A percentile compares a stretch with the other conserved stretches of the same genome.
Conservation (phyloP, 2,113 vertebrate genomes). For the Procavia capensis region DNA sequence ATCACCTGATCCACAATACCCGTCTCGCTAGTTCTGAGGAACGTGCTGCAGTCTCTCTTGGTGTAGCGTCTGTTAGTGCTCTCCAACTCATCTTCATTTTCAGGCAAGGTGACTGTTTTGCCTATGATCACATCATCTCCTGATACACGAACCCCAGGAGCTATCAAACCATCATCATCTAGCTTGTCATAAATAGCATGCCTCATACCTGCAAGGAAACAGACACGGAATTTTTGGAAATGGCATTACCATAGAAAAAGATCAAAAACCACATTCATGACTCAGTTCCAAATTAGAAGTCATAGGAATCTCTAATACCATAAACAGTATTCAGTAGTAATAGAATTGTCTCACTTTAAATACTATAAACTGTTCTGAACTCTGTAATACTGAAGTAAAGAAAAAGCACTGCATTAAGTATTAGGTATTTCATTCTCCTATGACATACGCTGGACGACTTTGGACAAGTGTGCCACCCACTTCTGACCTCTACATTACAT, state of each 20-base stretch:
- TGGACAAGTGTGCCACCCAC: neutral
- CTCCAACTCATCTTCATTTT: slow-evolving; percentile 98
- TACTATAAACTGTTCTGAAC: neutral
- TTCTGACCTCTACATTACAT: neutral
- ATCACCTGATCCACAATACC: slow-evolving; percentile 99
- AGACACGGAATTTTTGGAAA: slow-evolving; percentile 18
- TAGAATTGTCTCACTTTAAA: neutral
- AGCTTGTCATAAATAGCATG: slow-evolving; percentile 99
- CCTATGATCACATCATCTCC: slow-evolving; percentile 99
- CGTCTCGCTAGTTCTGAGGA: slow-evolving; percentile 97
- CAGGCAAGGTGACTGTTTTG: slow-evolving; percentile 97
- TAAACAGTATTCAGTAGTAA: neutral
- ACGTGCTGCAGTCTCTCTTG: slow-evolving; percentile 98
- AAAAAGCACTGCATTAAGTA: neutral
- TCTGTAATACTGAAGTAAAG: neutral
- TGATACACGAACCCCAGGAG: slow-evolving; percentile 97
- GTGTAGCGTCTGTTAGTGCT: slow-evolving; percentile 96
- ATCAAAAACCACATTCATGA: slow-evolving; percentile 20
- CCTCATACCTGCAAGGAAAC: slow-evolving; percentile 92
- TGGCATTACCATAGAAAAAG: neutral
- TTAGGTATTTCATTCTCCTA: neutral
- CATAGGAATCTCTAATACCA: neutral
- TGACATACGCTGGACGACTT: neutral
- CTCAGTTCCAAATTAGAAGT: slow-evolving; percentile 36
- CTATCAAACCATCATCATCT: slow-evolving; percentile 98